Base-by-base conservation (phyloP, 2,888 invertebrate genomes). In the Conchocele bisecta region DNA sequence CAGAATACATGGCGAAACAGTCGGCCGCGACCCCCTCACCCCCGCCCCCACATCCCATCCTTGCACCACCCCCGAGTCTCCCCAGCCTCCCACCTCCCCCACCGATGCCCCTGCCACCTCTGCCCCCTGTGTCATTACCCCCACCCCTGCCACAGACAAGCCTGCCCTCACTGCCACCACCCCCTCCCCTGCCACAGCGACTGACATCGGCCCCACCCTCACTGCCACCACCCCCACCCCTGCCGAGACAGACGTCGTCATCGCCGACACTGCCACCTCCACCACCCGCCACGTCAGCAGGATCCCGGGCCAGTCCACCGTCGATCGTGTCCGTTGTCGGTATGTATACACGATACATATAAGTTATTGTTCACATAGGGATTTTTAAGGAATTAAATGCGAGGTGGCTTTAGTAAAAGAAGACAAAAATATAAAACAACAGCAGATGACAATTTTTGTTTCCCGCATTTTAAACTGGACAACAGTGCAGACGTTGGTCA, bases 1-100 rank as follows among this genome's bases (percentile, higher is more conserved):
- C 87, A 35, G 88, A 91, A 44, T 77, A 63, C 33, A 51, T 85
- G 41, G 57, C 75, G 13, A 74, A 68, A 51, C 69, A 65, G 29
- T 71, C 63, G 3, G 76, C 75, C 7, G 61, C 69, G 17, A 75
- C 79, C 22, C 75, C 69, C 29, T 79, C 72, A 13, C 77, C 71
- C 1, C 68, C 37, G 26, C 58, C 22, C 61, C 70, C 54, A 35
- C 63, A 26, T 42, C 58, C 6, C 13, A 35, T 11, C 44, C 53
- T 31, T 22, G 63, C 60, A 20, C 54, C 41, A 15, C 56, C 48
- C 6, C 33, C 22, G 13, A 11, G n/a, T 35, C 5, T 5, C 22
- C 31, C 17, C 22, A 31, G 42, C 28, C 29, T n/a, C 15, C 64
- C 54, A 11, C 59, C 26, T n/a, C 73, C 48, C 15, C 65, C 56